phyloP scores from a whole-genome alignment of 2,113 vertebrate species.

The Pseudopipra pipra region DNA sequence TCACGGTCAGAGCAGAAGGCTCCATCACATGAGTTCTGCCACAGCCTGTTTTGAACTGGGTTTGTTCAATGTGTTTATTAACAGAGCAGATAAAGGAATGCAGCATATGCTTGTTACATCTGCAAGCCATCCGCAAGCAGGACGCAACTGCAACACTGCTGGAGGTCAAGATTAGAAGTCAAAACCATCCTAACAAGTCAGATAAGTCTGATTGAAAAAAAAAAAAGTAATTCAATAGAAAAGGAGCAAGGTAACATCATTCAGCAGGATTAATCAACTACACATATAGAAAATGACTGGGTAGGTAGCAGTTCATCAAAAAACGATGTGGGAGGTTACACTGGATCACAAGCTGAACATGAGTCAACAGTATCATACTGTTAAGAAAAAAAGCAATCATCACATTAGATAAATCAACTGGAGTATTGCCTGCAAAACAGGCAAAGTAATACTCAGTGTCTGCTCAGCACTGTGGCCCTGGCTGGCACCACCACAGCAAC shows the following conservation, averaged over 20 bases:
- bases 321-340: slow-evolving; percentile 44
- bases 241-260: background rate
- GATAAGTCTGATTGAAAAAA: background rate
- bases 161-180: background rate
- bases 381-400: slow-evolving; percentile 11
- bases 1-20: slow-evolving; percentile 30
- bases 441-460: background rate
- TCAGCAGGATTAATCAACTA: background rate
- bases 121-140: background rate
- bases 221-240: background rate
- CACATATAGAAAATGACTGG: background rate
- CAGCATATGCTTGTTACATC: slow-evolving; percentile 30
- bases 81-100: background rate
- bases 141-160: background rate
- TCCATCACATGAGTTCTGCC: background rate
- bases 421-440: background rate
- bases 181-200: background rate
- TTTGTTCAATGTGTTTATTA: background rate
- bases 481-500: background rate
- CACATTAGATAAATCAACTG: slow-evolving; percentile 1
- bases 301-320: slow-evolving; percentile 44
- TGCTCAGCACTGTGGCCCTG: background rate
- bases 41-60: background rate
- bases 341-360: slow-evolving; percentile 60
- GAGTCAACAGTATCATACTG: slow-evolving; percentile 42